These are phyloP conservation scores for Tetrao urogallus DNA, from an alignment of 2,113 vertebrate species.

Conservation along the genomic window DNA sequence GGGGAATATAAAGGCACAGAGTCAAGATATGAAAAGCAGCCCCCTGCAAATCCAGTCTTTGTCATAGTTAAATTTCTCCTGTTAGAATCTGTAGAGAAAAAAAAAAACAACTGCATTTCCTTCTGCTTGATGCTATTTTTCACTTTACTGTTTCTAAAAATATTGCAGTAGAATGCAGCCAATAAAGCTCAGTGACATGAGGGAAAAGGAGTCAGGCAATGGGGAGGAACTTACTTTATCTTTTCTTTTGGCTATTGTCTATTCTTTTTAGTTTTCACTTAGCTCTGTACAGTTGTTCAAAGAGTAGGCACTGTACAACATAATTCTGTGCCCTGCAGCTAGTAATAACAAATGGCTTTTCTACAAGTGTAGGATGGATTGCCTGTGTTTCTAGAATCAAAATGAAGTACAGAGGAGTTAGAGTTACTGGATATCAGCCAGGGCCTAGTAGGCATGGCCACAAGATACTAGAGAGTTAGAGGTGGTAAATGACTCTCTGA, in stretches of 20 bases:
- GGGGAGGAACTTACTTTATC: background rate
- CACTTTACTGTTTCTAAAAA: background rate
- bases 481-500: background rate
- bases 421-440: background rate
- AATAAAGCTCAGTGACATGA: background rate
- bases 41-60: background rate
- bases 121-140: background rate
- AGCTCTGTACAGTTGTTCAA: background rate
- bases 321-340: background rate
- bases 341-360: background rate
- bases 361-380: background rate
- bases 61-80: background rate
- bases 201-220: background rate
- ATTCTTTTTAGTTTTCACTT: background rate
- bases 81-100: background rate
- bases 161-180: background rate
- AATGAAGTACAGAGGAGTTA: background rate
- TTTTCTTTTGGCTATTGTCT: accelerated
- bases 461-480: background rate
- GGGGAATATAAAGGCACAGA: accelerated
- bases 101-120: background rate
- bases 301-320: background rate
- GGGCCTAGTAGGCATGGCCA: accelerated
- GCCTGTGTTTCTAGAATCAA: background rate
- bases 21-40: background rate